phyloP scores from a whole-genome alignment of 2,797 vertebrate genomes.

The Pelochelys cantorii region DNA sequence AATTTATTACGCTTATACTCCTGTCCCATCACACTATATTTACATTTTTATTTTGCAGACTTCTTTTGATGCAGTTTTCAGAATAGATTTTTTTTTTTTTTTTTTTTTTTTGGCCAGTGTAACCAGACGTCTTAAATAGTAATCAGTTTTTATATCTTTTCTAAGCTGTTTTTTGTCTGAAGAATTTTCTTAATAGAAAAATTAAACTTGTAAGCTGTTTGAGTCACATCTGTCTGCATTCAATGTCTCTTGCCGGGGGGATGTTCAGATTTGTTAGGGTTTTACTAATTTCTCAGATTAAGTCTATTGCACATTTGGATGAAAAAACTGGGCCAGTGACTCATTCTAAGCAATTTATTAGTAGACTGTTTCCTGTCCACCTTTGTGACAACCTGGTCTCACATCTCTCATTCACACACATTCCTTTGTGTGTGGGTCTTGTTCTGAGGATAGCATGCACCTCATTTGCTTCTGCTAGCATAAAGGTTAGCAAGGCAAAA shows the following conservation, averaged over 20 bases:
- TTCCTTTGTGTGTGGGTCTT: neutral
- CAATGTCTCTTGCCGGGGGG: neutral
- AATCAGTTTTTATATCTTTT: neutral
- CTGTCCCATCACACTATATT: neutral
- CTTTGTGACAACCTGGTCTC: neutral
- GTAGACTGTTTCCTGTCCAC: neutral
- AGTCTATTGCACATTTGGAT: neutral
- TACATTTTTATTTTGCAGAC: neutral
- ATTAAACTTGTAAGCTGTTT: neutral
- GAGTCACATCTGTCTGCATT: neutral
- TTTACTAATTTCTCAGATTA: neutral
- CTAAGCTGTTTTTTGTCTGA: neutral
- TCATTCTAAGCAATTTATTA: neutral
- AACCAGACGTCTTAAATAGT: neutral
- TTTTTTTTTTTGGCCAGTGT: neutral
- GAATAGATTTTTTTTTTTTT: neutral
- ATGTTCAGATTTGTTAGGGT: neutral
- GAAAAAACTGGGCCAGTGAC: neutral
- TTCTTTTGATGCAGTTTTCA: neutral
- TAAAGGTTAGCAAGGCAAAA: neutral
- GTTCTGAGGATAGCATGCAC: neutral
- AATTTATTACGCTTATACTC: neutral
- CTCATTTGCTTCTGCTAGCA: accelerated
- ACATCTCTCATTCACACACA: neutral
- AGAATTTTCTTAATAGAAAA: neutral